phyloP scores from a whole-genome alignment of 23 tunicate genomes.

The Aplidium turbinatum region DNA sequence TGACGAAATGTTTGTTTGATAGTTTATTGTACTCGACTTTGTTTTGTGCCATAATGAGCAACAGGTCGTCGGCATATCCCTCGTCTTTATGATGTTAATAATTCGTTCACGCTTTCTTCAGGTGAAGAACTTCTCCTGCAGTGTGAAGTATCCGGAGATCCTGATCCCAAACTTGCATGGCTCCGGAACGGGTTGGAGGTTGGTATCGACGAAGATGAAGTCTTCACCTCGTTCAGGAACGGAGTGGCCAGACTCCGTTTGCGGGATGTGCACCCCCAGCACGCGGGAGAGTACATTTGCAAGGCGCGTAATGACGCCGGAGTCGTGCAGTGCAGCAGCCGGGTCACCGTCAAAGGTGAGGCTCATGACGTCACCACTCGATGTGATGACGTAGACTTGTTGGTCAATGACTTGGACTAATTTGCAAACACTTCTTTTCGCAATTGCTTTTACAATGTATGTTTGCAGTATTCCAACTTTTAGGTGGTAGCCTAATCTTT shows the following conservation, averaged over 20 bases:
- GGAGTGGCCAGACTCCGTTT: conserved; percentile 76
- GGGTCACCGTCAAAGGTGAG: conserved; percentile 91
- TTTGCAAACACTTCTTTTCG: too few species aligned
- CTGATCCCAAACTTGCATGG: conserved; percentile 74
- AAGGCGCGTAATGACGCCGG: conserved; percentile 79
- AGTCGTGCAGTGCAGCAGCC: conserved; percentile 78
- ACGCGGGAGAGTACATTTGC: conserved; percentile 95
- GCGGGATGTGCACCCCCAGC: conserved; percentile 50
- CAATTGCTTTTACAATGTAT: too few species aligned
- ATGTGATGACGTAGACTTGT: too few species aligned
- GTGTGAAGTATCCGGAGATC: conserved; percentile 86
- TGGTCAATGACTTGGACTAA: too few species aligned
- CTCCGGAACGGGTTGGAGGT: conserved; percentile 72
- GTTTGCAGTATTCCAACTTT: too few species aligned
- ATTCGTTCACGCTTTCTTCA: conserved; percentile 1
- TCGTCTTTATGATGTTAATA: too few species aligned
- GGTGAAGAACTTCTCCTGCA: conserved; percentile 92
- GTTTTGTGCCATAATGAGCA: too few species aligned
- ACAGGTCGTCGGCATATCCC: too few species aligned
- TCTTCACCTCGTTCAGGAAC: conserved; percentile 59
- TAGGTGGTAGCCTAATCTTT: too few species aligned
- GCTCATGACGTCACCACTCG: too few species aligned
- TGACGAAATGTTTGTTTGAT: too few species aligned
- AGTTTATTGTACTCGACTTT: too few species aligned
- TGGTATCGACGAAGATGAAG: conserved; percentile 56